Conservation (phyloP, 2,797 vertebrate genomes). For the Lemur catta region DNA sequence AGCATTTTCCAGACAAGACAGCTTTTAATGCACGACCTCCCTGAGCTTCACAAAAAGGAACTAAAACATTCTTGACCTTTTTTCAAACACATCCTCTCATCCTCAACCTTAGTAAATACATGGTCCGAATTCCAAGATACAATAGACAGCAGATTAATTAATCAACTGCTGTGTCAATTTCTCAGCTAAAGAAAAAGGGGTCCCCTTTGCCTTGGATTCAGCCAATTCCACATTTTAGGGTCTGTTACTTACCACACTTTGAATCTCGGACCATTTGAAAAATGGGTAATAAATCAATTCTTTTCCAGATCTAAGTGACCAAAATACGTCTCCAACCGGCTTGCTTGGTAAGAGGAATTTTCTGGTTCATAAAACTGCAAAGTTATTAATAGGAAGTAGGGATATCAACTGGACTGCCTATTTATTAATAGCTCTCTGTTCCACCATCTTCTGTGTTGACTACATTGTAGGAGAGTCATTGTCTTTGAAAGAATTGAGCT, state of each 20-base stretch:
- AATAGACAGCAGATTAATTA: not conserved
- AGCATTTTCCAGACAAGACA: not conserved
- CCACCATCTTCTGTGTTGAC: not conserved
- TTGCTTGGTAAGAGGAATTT: not conserved
- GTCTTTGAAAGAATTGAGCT: not conserved
- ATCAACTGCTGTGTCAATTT: not conserved
- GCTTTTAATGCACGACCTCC: not conserved
- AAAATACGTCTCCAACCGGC: not conserved
- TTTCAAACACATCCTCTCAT: not conserved
- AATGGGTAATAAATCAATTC: not conserved
- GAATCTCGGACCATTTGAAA: not conserved
- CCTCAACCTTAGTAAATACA: not conserved
- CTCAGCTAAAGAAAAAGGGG: not conserved
- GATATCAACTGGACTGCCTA: not conserved
- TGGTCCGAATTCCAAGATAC: not conserved
- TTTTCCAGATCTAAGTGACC: not conserved
- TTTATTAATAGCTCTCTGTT: not conserved
- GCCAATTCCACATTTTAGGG: not conserved
- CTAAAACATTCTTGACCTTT: not conserved
- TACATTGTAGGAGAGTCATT: not conserved
- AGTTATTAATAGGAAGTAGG: not conserved
- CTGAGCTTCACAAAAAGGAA: not conserved
- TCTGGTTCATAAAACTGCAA: not conserved
- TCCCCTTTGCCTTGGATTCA: not conserved
- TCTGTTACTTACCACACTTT: not conserved